A percentile compares a stretch with the other conserved stretches of the same genome.
Evolutionary conservation across 2,888 invertebrate genomes (phyloP).

Genomic region (Chouioia cunea): DNA sequence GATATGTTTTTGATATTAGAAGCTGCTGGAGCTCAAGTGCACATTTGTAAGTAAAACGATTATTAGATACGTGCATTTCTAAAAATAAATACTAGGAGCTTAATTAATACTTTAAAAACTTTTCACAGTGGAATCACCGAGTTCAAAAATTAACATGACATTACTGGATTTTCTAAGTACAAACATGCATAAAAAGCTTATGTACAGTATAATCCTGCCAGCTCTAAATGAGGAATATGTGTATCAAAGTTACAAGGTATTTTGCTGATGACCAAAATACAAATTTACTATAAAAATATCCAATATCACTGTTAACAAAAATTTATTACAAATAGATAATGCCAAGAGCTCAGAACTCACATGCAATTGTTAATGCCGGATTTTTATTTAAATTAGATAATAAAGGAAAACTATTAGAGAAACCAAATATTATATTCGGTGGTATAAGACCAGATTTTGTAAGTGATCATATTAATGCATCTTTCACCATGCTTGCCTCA

Average conservation of each 20-base stretch:
- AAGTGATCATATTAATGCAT: constrained; percentile 51
- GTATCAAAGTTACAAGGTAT: constrained; percentile 75
- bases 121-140: constrained; percentile 68
- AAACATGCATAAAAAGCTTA: constrained; percentile 75
- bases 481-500: neutral
- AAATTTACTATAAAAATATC: neutral
- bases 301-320: neutral
- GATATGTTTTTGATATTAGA: constrained; percentile 77
- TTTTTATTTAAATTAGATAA: constrained; percentile 75
- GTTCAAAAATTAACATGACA: constrained; percentile 63
- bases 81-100: neutral
- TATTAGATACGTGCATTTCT: constrained; percentile 67
- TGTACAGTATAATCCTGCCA: constrained; percentile 53
- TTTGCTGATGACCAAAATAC: neutral
- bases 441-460: constrained; percentile 69
- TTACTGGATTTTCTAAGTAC: constrained; percentile 72
- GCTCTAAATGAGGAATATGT: neutral
- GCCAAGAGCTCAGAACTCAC: constrained; percentile 82
- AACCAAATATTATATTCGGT: constrained; percentile 70
- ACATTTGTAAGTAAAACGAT: constrained; percentile 68
- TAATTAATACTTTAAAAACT: constrained; percentile 67
- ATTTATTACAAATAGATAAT: constrained; percentile 72
- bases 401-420: constrained; percentile 71
- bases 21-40: constrained; percentile 73
- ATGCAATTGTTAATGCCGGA: constrained; percentile 82